Evolutionary conservation across 2,888 invertebrate species (phyloP).

Genomic region (Cynaeus angustus): DNA sequence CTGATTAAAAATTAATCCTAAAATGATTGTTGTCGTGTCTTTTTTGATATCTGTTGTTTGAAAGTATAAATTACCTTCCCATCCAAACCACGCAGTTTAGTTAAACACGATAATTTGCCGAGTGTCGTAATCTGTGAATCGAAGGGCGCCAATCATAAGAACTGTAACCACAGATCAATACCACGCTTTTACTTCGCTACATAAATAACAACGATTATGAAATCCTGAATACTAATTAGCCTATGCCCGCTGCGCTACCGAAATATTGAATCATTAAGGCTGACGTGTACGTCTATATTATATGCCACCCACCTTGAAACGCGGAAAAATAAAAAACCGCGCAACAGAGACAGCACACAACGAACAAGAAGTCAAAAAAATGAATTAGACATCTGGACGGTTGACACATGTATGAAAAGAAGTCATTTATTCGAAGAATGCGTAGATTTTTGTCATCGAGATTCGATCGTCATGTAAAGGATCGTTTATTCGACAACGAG

Average conservation of each 20-base stretch:
- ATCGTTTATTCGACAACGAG: constrained; percentile 35
- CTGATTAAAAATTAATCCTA: constrained; percentile 20
- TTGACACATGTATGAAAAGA: constrained; percentile 45
- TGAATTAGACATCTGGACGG: constrained; percentile 48
- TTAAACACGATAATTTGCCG: constrained; percentile 5
- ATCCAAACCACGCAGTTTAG: constrained; percentile 7
- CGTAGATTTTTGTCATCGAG: constrained; percentile 15
- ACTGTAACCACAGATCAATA: constrained; percentile 19
- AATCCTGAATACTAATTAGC: constrained; percentile 55
- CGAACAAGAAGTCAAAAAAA: constrained; percentile 37
- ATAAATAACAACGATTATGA: constrained; percentile 47
- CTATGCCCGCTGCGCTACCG: constrained; percentile 60
- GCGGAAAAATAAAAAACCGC: constrained; percentile 53
- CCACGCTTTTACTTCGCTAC: constrained; percentile 19
- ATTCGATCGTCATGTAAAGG: constrained; percentile 1
- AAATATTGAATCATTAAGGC: constrained; percentile 62
- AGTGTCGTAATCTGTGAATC: constrained; percentile 8
- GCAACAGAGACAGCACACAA: constrained; percentile 28
- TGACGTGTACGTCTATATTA: constrained; percentile 66
- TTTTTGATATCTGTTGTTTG: neutral
- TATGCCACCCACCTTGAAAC: constrained; percentile 61
- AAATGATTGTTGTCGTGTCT: constrained; percentile 17
- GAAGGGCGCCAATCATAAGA: constrained; percentile 21
- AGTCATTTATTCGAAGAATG: constrained; percentile 12
- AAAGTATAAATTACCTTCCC: constrained; percentile 10